Percentiles rank a stretch among this genome's conserved stretches.
Evolutionary conservation across 2,888 invertebrate species (phyloP).

Genomic region (Callimorpha dominula): DNA sequence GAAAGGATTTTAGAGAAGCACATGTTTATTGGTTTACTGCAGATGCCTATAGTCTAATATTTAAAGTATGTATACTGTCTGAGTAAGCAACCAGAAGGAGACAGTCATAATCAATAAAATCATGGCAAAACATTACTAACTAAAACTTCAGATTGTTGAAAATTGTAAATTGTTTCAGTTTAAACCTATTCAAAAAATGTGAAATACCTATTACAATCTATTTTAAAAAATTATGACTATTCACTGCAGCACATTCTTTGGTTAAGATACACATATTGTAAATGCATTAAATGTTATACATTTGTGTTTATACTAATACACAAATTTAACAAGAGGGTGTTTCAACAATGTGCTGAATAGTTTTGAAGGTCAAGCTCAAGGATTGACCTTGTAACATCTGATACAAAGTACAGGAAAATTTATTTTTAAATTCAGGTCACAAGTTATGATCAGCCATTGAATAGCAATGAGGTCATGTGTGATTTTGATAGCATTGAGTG

Average conservation of each 20-base stretch:
- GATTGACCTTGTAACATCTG: constrained; percentile 34
- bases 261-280: no score
- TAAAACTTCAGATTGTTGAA: not conserved
- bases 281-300: not conserved
- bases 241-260: no score
- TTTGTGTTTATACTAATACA: not conserved
- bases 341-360: constrained; percentile 18
- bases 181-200: not conserved
- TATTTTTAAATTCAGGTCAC: constrained; percentile 47
- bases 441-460: constrained; percentile 44
- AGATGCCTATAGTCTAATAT: not conserved
- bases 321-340: no score
- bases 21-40: not conserved
- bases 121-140: not conserved
- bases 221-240: no score
- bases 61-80: not conserved
- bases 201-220: no score
- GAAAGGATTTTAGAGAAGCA: no score
- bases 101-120: not conserved
- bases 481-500: constrained; percentile 37
- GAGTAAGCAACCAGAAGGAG: not conserved
- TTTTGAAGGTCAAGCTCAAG: constrained; percentile 48
- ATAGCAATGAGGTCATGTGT: constrained; percentile 47
- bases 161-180: not conserved
- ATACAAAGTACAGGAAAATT: constrained; percentile 27